Conservation (phyloP, 2,888 invertebrate genomes). For the Linyphia triangularis region DNA sequence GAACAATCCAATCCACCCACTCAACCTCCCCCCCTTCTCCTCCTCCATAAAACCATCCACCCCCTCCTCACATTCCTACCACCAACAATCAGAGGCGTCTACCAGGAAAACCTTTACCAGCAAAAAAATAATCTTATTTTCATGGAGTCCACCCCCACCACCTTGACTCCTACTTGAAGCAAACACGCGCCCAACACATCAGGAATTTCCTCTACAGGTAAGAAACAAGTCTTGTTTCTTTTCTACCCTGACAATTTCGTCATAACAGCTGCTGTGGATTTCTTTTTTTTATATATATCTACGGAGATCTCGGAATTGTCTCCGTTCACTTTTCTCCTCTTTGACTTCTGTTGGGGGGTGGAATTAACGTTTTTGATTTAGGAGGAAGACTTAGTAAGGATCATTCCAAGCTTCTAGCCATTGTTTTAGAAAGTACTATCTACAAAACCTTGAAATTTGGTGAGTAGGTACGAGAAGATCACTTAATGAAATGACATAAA, state of each 20-base stretch:
- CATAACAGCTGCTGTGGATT: constrained; percentile 63
- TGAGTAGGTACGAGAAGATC: too few species aligned
- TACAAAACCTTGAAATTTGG: too few species aligned
- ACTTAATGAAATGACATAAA: too few species aligned
- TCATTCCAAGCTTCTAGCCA: too few species aligned
- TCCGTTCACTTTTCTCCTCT: too few species aligned
- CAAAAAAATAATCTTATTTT: constrained; percentile 34
- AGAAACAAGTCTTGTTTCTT: constrained; percentile 34
- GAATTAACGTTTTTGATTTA: too few species aligned
- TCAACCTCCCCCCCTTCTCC: background rate
- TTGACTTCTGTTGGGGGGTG: too few species aligned
- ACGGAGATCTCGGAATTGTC: too few species aligned
- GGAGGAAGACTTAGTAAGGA: too few species aligned
- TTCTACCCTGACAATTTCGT: constrained; percentile 18
- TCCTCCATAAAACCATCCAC: background rate
- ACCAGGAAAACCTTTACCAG: constrained; percentile 46
- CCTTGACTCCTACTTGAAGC: constrained; percentile 7
- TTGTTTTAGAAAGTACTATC: too few species aligned
- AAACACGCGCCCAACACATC: too few species aligned
- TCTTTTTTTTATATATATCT: too few species aligned
- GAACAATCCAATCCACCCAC: background rate
- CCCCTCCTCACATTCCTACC: background rate
- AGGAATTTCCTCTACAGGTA: constrained; percentile 60
- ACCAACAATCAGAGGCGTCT: constrained; percentile 56
- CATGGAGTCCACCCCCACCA: constrained; percentile 28